Conservation (phyloP, 2,113 vertebrate species). For the Limanda limanda region DNA sequence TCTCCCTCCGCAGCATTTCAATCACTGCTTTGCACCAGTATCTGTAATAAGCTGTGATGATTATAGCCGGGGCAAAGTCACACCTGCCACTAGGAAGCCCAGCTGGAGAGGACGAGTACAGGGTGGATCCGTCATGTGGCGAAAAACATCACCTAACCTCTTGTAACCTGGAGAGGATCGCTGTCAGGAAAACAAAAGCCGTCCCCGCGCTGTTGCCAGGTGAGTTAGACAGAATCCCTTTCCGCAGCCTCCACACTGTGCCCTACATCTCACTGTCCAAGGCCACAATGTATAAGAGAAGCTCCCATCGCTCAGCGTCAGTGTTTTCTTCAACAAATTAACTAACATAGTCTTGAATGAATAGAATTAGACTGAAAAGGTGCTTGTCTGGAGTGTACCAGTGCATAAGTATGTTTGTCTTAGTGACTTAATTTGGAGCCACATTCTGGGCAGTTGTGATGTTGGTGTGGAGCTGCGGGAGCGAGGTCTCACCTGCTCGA, state of each 20-base stretch:
- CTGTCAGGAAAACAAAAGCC: conserved; percentile 48
- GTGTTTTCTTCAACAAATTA: neutral
- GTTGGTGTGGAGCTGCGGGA: too few relatives aligned
- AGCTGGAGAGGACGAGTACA: conserved; percentile 30
- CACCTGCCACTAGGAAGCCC: conserved; percentile 33
- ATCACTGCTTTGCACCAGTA: conserved; percentile 23
- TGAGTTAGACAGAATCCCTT: conserved; percentile 19
- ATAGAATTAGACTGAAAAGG: too few relatives aligned
- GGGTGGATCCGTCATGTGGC: too few relatives aligned
- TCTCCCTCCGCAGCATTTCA: conserved; percentile 31
- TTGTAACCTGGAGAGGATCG: conserved; percentile 33
- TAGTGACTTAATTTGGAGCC: too few relatives aligned
- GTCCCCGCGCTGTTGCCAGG: conserved; percentile 9
- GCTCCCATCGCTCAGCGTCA: neutral
- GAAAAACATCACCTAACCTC: conserved; percentile 28
- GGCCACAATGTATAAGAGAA: conserved; percentile 2
- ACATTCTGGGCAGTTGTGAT: too few relatives aligned
- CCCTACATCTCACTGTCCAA: neutral
- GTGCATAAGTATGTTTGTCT: too few relatives aligned
- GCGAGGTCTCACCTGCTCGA: too few relatives aligned
- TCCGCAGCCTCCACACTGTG: conserved; percentile 2
- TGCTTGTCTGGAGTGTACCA: too few relatives aligned
- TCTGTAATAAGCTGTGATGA: conserved; percentile 18
- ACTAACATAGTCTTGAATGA: too few relatives aligned
- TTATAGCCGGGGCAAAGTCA: conserved; percentile 22